A percentile compares a stretch with the other conserved stretches of the same genome.
Evolutionary conservation across 1,140 invertebrate genomes (phyloP).

Genomic region (Penaeus chinensis): DNA sequence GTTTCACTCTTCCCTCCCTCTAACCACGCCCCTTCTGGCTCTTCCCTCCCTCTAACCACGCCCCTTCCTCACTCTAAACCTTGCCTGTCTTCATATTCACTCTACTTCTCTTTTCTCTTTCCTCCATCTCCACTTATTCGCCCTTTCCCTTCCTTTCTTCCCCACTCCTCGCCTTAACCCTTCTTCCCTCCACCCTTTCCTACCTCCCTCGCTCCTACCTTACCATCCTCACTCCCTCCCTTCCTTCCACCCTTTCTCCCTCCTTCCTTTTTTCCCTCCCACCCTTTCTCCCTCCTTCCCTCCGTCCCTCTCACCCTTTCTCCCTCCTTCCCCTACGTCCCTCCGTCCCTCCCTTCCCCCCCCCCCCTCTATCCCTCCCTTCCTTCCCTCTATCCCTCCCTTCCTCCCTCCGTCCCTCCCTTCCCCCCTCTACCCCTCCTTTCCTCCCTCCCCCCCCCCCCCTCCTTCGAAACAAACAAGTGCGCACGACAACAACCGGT

Average conservation of each 20-base stretch:
- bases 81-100: background rate
- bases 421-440: too few relatives aligned
- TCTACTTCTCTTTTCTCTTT: too few relatives aligned
- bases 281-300: background rate
- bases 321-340: background rate
- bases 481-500: constrained; percentile 32
- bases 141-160: background rate
- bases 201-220: background rate
- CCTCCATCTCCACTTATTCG: background rate
- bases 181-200: background rate
- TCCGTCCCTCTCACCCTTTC: background rate
- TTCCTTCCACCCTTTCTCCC: background rate
- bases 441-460: too few relatives aligned
- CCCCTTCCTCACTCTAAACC: background rate
- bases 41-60: background rate
- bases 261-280: background rate
- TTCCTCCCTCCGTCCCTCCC: too few relatives aligned
- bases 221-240: background rate
- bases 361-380: too few relatives aligned
- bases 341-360: background rate
- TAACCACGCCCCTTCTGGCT: background rate
- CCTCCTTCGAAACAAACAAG: constrained; percentile 21
- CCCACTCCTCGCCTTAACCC: background rate
- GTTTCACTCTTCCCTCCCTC: background rate
- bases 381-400: too few relatives aligned